Base-by-base conservation (phyloP, 1,140 invertebrate genomes). In the Tetragonula clypearis region DNA sequence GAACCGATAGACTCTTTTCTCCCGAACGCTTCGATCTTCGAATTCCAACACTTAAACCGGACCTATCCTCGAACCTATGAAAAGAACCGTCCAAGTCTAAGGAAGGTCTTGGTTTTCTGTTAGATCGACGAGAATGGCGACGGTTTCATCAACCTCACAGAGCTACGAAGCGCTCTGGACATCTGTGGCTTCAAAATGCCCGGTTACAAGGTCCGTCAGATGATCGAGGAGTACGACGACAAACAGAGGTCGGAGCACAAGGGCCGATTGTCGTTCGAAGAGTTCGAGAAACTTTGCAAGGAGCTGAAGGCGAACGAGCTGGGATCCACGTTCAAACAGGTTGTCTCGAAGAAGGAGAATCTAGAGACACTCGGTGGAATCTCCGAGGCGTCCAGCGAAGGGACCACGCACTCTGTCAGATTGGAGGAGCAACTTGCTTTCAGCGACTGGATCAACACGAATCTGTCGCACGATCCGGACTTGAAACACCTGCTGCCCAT, bases 361-460 rank as follows among this genome's bases (percentile, higher is more conserved):
- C 95, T 99, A 58, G 97, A 99, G 94, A 99, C 98, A 15, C 95
- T 98, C 26, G 98, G 98, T 58, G 99, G 99, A 6, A 99, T 98
- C 95, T 99, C 99, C 15, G 97, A 99, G 92, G 98, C 98, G 23
- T 99, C 98, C 23, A 98, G 98, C 92, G 98, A 98, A 95, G 98
- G 97, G 65, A 99, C 98, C 62, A 99, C 98, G 71, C 98, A 99
- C 94, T 99, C 98, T 8, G 98, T 99, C 9, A 96, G 98, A 8
- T 95, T 98, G n/a, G 98, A 99, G 93, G 99, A 99, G 95, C 98
- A 99, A 93, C 95, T 99, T 87, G 99, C 99, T n/a, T 99, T 99
- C 95, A 98, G 98, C 79, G 98, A 99, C 91, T 99, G 99, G 99
- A 99, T 99, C 81, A 99, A 99, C 94, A 97, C 97, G 65, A 99